phyloP scores from a whole-genome alignment of 2,113 vertebrate genomes.

The Mus musculus region DNA sequence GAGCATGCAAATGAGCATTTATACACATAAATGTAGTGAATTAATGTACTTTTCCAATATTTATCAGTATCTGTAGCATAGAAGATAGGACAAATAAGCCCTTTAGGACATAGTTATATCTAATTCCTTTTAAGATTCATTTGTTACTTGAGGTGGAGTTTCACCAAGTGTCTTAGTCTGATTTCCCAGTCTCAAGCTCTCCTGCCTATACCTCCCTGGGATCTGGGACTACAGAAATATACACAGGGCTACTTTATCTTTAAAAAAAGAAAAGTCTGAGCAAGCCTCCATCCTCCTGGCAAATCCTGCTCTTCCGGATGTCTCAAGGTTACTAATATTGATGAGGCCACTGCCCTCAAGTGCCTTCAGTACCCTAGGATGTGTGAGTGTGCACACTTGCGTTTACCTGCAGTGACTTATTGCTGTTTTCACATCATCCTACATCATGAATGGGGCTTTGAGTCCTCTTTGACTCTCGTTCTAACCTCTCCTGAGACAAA shows the following conservation, averaged over 20 bases:
- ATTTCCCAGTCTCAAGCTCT: background rate
- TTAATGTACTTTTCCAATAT: background rate
- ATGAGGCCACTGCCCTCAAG: background rate
- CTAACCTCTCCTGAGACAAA: constrained; percentile 42
- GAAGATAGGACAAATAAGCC: background rate
- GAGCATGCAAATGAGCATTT: background rate
- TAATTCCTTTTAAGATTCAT: background rate
- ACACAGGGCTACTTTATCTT: background rate
- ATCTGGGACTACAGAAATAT: background rate
- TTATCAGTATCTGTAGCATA: background rate
- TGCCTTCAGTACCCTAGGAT: constrained; percentile 12
- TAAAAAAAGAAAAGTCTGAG: background rate
- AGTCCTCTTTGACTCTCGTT: constrained; percentile 44
- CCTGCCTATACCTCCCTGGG: background rate
- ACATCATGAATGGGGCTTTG: constrained; percentile 12
- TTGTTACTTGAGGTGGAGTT: background rate
- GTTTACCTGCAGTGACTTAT: constrained; percentile 51
- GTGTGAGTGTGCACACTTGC: constrained; percentile 32
- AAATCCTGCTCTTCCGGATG: background rate
- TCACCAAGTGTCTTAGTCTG: background rate
- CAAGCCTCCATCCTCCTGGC: background rate
- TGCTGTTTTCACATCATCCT: constrained; percentile 51
- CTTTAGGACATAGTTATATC: constrained; percentile 10
- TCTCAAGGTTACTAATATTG: constrained; percentile 18
- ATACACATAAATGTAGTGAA: background rate